phyloP scores from a whole-genome alignment of 2,888 invertebrate species.

The Doris montereyensis region DNA sequence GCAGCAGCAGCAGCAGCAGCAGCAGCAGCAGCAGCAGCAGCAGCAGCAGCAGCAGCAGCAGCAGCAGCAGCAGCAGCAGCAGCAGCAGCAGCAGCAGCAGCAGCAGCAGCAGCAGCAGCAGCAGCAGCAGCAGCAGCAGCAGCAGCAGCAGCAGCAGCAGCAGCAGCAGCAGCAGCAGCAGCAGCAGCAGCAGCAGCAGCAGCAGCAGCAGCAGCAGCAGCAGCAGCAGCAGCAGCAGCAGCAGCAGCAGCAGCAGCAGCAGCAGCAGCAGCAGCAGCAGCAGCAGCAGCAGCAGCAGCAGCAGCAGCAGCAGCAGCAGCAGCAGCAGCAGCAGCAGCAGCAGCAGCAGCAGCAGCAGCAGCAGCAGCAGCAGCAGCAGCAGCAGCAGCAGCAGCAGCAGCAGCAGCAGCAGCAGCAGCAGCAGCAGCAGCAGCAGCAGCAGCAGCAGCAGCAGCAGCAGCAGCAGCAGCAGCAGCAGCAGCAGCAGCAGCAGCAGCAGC shows the following conservation, averaged over 20 bases:
- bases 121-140: conserved; percentile 21
- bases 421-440: no score
- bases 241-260: conserved; percentile 18
- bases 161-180: conserved; percentile 27
- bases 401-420: no score
- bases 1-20: conserved; percentile 15
- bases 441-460: no score
- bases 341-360: conserved; percentile 12
- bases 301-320: conserved; percentile 7
- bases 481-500: no score
- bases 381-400: no score
- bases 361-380: neutral
- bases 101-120: conserved; percentile 17
- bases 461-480: no score
- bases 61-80: conserved; percentile 11
- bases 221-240: conserved; percentile 6
- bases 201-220: neutral
- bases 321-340: neutral
- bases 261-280: conserved; percentile 25
- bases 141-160: conserved; percentile 30
- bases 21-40: conserved; percentile 21
- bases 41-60: conserved; percentile 12
- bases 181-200: conserved; percentile 18
- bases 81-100: neutral
- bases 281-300: conserved; percentile 23